Percentiles rank a stretch among this genome's conserved stretches.
These are phyloP conservation scores for Synergus laeviventris DNA, from an alignment of 2,888 invertebrate species.

Conservation along the genomic window DNA sequence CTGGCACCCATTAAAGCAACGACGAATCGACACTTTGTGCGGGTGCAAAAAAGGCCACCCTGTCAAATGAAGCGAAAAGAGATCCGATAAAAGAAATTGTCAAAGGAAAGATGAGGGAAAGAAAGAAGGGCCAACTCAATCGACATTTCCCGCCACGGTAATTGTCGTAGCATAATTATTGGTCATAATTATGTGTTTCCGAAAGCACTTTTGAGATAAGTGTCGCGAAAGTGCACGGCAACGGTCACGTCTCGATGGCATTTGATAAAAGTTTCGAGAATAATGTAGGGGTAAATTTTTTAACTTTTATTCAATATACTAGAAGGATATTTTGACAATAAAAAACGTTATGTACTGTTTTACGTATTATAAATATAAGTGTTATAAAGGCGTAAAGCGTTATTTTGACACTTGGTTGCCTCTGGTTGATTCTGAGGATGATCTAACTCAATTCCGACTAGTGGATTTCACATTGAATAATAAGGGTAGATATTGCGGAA, in stretches of 20 bases:
- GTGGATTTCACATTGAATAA: constrained; percentile 48
- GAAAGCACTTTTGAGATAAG: constrained; percentile 43
- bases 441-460: constrained; percentile 48
- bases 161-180: constrained; percentile 71
- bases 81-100: constrained; percentile 74
- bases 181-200: constrained; percentile 62
- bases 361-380: background rate
- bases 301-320: background rate
- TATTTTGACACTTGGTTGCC: background rate
- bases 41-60: constrained; percentile 69
- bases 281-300: constrained; percentile 3
- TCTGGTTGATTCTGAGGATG: background rate
- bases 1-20: constrained; percentile 73
- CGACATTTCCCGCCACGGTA: constrained; percentile 64
- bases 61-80: constrained; percentile 73
- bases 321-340: too few relatives aligned
- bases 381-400: background rate
- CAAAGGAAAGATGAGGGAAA: constrained; percentile 61
- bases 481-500: constrained; percentile 48
- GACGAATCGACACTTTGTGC: constrained; percentile 74
- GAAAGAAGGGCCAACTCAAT: constrained; percentile 48
- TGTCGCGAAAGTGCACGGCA: constrained; percentile 35
- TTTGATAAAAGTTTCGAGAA: constrained; percentile 4
- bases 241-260: constrained; percentile 5
- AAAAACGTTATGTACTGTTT: background rate